phyloP scores from a whole-genome alignment of 2,888 invertebrate species.

The Oscheius onirici region DNA sequence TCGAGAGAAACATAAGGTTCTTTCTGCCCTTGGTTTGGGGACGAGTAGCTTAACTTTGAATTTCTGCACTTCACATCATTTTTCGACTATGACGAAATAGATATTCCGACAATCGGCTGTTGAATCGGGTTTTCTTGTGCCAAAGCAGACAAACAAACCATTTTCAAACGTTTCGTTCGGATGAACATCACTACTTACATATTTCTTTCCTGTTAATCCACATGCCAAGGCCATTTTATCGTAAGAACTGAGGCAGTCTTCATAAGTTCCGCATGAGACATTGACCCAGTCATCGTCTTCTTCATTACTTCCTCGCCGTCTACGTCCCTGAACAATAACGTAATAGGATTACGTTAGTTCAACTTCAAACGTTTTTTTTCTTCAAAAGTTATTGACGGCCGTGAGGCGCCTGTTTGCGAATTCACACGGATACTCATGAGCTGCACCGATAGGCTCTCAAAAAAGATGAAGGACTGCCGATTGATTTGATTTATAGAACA shows the following conservation, averaged over 20 bases:
- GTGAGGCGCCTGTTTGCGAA: conserved; percentile 18
- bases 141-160: not conserved
- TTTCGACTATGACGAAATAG: not conserved
- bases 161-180: too few relatives aligned
- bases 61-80: not conserved
- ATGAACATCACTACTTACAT: conserved; percentile 10
- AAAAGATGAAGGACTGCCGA: conserved; percentile 20
- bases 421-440: conserved; percentile 23
- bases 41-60: not conserved
- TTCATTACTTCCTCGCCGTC: not conserved
- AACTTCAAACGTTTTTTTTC: not conserved
- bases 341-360: not conserved
- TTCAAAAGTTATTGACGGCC: conserved; percentile 16
- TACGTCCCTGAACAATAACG: not conserved
- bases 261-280: conserved; percentile 25
- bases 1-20: not conserved
- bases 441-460: not conserved
- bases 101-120: not conserved
- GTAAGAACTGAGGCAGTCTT: conserved; percentile 24
- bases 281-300: conserved; percentile 29
- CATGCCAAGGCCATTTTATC: conserved; percentile 20
- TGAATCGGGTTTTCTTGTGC: not conserved
- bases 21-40: not conserved
- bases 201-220: conserved; percentile 1
- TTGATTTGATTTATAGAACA: not conserved